Base-by-base conservation (phyloP, 1,140 invertebrate species). In the Probaryconus sp. region DNA sequence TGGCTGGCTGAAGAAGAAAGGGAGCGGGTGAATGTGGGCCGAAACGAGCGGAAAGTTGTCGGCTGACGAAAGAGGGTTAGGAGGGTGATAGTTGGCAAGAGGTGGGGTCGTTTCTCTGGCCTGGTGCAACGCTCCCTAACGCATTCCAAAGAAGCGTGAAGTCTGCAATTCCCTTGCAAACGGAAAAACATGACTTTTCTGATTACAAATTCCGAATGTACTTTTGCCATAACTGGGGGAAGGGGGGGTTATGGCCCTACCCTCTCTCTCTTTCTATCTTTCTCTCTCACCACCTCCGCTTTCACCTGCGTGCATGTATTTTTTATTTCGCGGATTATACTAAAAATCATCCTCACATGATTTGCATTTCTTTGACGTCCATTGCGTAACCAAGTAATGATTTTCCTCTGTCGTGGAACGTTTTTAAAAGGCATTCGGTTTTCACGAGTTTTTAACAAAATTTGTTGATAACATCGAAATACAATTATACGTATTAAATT, bases 191-290 rank as follows among this genome's bases (percentile, higher is more conserved):
- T 60, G 68, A 56, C 28, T 71, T n/a, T 71, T 63, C 40, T 71
- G 56, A 63, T 71, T 63, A 64, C 48, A 42, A 63, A 63, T 63
- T 71, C 68, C 51, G 24, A 70, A 45, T 70, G 48, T 70, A 55
- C 40, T 61, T 70, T 55, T 61, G 48, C 48, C n/a, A n/a, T n/a
- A n/a, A n/a, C n/a, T n/a, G n/a, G n/a, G n/a, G n/a, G n/a, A n/a
- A n/a, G n/a, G n/a, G n/a, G n/a, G n/a, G n/a, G n/a, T n/a, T n/a
- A n/a, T n/a, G n/a, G n/a, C n/a, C n/a, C n/a, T n/a, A n/a, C n/a
- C n/a, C n/a, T n/a, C n/a, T n/a, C n/a, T n/a, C n/a, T n/a, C n/a
- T n/a, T n/a, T n/a, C n/a, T n/a, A n/a, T n/a, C n/a, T n/a, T n/a
- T n/a, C n/a, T n/a, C n/a, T n/a, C n/a, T n/a, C n/a, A n/a, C n/a